Evolutionary conservation across 2,888 invertebrate genomes (phyloP).

Genomic region (Terebella lapidaria): DNA sequence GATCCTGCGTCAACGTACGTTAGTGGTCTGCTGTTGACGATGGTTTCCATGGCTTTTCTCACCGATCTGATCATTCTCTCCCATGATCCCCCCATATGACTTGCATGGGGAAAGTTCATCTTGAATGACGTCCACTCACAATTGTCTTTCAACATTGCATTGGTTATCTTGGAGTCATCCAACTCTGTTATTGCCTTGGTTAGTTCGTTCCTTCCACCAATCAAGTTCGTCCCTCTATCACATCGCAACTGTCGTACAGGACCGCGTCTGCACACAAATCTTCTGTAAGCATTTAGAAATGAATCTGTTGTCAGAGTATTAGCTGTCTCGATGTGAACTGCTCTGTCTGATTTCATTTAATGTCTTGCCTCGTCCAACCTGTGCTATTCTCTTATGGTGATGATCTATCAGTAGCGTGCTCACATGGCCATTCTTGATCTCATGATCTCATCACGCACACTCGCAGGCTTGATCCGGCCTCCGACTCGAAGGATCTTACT

Average conservation of each 20-base stretch:
- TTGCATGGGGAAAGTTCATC: constrained; percentile 26
- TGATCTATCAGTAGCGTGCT: too few species aligned
- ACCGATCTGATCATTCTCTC: constrained; percentile 13
- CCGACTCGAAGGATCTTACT: too few species aligned
- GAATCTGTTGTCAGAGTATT: constrained; percentile 9
- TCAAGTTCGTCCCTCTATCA: constrained; percentile 20
- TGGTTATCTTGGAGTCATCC: constrained; percentile 10
- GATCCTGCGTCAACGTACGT: too few species aligned
- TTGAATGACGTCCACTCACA: constrained; percentile 12
- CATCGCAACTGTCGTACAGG: neutral
- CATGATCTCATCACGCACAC: too few species aligned
- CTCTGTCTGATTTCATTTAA: too few species aligned
- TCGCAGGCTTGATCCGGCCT: too few species aligned
- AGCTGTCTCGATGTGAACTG: constrained; percentile 28
- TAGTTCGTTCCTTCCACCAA: constrained; percentile 22
- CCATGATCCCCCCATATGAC: constrained; percentile 30
- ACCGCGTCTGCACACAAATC: neutral
- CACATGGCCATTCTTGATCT: too few species aligned
- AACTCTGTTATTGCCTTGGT: neutral
- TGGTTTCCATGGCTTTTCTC: neutral
- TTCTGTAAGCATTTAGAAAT: constrained; percentile 4
- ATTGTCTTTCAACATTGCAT: constrained; percentile 6
- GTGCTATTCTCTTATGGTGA: too few species aligned
- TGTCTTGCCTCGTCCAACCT: too few species aligned
- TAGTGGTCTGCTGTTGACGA: too few species aligned